Evolutionary conservation across 2,113 vertebrate species (phyloP).

Genomic region (Micromys minutus): DNA sequence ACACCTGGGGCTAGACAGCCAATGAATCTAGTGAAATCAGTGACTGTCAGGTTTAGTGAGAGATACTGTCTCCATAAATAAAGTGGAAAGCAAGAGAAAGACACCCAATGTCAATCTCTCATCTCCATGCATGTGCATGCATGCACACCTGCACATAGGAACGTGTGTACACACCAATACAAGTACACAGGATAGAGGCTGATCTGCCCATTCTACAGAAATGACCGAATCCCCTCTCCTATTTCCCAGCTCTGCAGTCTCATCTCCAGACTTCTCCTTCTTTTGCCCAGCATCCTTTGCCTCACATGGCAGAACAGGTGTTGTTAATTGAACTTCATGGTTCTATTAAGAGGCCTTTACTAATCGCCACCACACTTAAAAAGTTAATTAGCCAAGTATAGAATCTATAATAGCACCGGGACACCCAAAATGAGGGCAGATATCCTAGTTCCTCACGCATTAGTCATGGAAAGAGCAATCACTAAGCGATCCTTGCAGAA

Average conservation of each 20-base stretch:
- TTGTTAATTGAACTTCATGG: not conserved
- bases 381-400: not conserved
- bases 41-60: no score
- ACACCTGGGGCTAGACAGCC: no score
- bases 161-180: not conserved
- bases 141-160: not conserved
- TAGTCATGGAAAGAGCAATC: not conserved
- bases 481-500: not conserved
- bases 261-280: not conserved
- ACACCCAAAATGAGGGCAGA: constrained; percentile 28
- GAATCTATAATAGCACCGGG: not conserved
- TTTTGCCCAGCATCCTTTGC: not conserved
- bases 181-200: not conserved
- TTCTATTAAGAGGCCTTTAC: constrained; percentile 4
- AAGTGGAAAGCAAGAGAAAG: not conserved
- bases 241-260: not conserved
- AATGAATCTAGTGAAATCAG: not conserved
- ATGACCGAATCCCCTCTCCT: not conserved
- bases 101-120: not conserved
- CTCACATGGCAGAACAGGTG: not conserved
- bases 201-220: not conserved
- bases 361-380: not conserved
- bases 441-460: not conserved
- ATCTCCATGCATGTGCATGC: not conserved
- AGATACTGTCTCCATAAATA: not conserved